Conservation (phyloP, 2,888 invertebrate genomes). For the Drosophila lacicola region DNA sequence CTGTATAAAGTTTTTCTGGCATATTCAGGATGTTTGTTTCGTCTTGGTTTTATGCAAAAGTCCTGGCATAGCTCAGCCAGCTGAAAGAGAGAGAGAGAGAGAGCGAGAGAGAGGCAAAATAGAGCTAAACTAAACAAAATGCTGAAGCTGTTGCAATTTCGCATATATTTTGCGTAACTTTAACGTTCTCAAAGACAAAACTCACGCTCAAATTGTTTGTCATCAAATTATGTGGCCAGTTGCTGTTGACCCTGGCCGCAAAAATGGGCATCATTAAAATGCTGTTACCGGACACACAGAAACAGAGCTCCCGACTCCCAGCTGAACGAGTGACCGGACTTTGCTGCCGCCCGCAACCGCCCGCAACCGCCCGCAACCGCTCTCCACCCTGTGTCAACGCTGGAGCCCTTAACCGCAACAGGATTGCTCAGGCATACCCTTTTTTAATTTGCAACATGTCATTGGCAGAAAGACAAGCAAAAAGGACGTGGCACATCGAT, state of each 20-base stretch:
- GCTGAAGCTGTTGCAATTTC: conserved; percentile 30
- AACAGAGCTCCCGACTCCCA: conserved; percentile 18
- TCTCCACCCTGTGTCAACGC: conserved; percentile 33
- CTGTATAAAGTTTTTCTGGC: conserved; percentile 63
- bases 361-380: neutral
- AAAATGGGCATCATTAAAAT: conserved; percentile 80
- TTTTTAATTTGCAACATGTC: conserved; percentile 81
- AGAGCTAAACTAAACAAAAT: conserved; percentile 17
- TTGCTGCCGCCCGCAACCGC: neutral
- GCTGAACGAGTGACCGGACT: conserved; percentile 33
- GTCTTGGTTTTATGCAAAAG: conserved; percentile 40
- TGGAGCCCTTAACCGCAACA: conserved; percentile 60
- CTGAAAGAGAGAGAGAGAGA: conserved; percentile 1
- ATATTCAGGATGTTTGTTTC: conserved; percentile 67
- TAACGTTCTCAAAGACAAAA: conserved; percentile 68
- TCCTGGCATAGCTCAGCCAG: conserved; percentile 40
- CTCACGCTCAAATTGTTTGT: conserved; percentile 77
- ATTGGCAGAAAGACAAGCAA: conserved; percentile 79
- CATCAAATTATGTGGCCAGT: conserved; percentile 74
- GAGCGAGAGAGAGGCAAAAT: neutral
- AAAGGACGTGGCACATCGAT: conserved; percentile 68
- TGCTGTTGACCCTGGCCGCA: conserved; percentile 32
- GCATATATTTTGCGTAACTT: conserved; percentile 35
- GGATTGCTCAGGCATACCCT: conserved; percentile 80
- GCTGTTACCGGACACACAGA: conserved; percentile 65